Evolutionary conservation across 1,140 invertebrate genomes (phyloP), one percentile per base, ranked within the genome.

Genomic region (Hylyphantes graminicola): DNA sequence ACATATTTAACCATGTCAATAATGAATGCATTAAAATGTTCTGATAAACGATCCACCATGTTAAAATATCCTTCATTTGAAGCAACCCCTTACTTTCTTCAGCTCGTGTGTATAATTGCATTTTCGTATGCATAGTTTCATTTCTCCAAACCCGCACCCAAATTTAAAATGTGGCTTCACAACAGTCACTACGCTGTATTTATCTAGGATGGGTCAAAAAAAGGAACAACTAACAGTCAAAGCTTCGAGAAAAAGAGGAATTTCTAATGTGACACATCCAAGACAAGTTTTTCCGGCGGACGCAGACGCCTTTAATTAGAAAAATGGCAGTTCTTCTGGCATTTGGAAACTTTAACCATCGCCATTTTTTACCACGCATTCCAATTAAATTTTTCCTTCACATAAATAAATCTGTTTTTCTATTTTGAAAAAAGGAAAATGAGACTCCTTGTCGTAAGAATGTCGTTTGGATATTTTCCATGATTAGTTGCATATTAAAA

Each of bases 341-440:
- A 68, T 68, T 9, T 68, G 65, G 35, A 68, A 50, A 68, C 65
- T 19, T 35, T n/a, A 64, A 15, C 61, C 13, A 68, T 10, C 12
- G 35, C 65, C 65, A 68, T 68, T 68, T 68, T 68, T 68, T 68
- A 68, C 65, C 65, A 68, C 65, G 35, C 35, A 35, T 35, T 35
- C 35, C 35, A 35, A 35, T 35, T 35, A 35, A 35, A 35, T 5
- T 35, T 35, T 35, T 35, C 35, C 5, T 35, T 35, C 35, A 2
- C 5, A 35, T 35, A 35, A 35, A 35, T 35, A 35, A 35, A 35
- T 35, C 5, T 35, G 35, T 35, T 35, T 35, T 35, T 35, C 35
- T 35, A 35, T 35, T 35, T 35, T 35, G 35, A 35, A 35, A 35
- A 35, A 35, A 35, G 35, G 35, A 35, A 35, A 35, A 35, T 35